Percentiles rank a stretch among this genome's conserved stretches.
Conservation (phyloP, 1,140 invertebrate genomes). For the Mercenaria mercenaria region DNA sequence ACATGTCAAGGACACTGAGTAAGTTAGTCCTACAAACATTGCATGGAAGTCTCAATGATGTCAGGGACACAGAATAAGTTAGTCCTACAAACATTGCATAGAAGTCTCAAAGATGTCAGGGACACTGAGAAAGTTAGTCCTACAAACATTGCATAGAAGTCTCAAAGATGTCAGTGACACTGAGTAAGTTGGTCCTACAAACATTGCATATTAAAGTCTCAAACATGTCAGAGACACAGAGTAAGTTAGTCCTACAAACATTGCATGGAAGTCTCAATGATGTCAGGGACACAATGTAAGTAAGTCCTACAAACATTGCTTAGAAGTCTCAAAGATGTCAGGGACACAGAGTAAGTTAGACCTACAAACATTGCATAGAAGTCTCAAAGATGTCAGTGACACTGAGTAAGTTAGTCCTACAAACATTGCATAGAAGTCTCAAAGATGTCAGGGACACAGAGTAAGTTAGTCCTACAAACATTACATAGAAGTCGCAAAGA, state of each 20-base stretch:
- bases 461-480: conserved; percentile 97
- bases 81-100: neutral
- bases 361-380: conserved; percentile 96
- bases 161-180: neutral
- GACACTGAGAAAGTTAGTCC: too few relatives aligned
- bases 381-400: conserved; percentile 96
- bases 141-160: neutral
- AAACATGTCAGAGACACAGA: conserved; percentile 98
- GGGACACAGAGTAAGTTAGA: conserved; percentile 93
- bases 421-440: too few relatives aligned
- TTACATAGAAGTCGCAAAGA: conserved; percentile 96
- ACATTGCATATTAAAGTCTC: conserved; percentile 96
- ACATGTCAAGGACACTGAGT: neutral
- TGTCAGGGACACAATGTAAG: too few relatives aligned
- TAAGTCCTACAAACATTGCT: too few relatives aligned
- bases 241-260: conserved; percentile 92
- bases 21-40: conserved; percentile 89
- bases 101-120: too few relatives aligned
- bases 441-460: conserved; percentile 92
- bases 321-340: conserved; percentile 88
- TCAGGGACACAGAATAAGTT: conserved; percentile 96
- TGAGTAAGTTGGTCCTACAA: neutral
- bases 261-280: neutral
- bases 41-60: conserved; percentile 96
- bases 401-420: conserved; percentile 95